Base-by-base conservation (phyloP, 2,797 vertebrate species). In the Molothrus aeneus region DNA sequence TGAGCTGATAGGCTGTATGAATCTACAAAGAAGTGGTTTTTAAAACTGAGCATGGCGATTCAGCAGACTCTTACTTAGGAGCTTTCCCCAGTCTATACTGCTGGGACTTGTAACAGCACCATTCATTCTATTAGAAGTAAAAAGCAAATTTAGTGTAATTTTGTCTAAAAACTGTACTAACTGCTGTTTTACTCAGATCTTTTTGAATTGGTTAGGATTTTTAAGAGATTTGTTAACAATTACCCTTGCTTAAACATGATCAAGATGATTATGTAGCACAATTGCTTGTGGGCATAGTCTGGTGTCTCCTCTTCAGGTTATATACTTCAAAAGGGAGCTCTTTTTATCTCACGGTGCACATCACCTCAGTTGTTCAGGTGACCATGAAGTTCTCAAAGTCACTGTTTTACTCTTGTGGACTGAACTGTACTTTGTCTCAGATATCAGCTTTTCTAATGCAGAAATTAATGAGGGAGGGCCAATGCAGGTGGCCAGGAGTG, bases 391-490 rank as follows among this genome's bases (percentile, higher is more conserved):
- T 90, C 48, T 51, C 24, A 47, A 64, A 61, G 13, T 61, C 32
- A 6, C 3, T 0, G 0, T 32, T 83, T 66, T 25, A 22, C 66
- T 73, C 32, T 43, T 71, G n/a, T 20, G 32, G 17, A 24, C n/a
- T 60, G 65, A 90, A 21, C 17, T 48, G 22, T 17, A 5, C 40
- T 71, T 81, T 66, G 31, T 71, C 59, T 43, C 28, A 43, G 31
- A 3, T 77, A 32, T 32, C 31, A 57, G 17, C 17, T 81, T 71
- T 34, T 70, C 43, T 54, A n/a, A 28, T 11, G 25, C 61, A 38
- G 18, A 82, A 48, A 31, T 34, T 17, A 68, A 7, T 20, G n/a
- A 1, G 1, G 15, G 29, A 28, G n/a, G 13, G 29, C 36, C 77
- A 38, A 31, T 66, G 15, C 19, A 24, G 42, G 5, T 69, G 13